Percentiles rank a stretch among this genome's conserved stretches.
These are phyloP conservation scores for Geotrypetes seraphini DNA, from an alignment of 2,797 vertebrate species.

Conservation along the genomic window DNA sequence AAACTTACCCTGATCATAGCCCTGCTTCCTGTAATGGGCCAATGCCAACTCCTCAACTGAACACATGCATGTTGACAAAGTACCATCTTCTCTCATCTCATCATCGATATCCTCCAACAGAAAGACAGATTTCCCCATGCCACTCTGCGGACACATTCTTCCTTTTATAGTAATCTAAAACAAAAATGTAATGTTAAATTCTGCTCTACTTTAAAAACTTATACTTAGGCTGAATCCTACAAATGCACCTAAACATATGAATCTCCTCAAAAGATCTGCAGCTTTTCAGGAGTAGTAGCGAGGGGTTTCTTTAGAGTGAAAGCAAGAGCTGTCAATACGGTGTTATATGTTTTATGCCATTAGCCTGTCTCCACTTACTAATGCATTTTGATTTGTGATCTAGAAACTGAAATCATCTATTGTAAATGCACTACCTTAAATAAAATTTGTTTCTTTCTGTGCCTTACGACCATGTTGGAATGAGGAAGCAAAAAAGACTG, in stretches of 20 bases:
- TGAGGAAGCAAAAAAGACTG: too few species aligned
- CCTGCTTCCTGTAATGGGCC: conserved; percentile 70
- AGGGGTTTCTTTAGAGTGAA: too few species aligned
- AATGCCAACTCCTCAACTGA: conserved; percentile 87
- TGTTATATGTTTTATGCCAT: too few species aligned
- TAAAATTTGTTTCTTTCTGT: too few species aligned
- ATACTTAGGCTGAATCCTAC: too few species aligned
- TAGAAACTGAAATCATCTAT: too few species aligned
- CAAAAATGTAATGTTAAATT: conserved; percentile 1
- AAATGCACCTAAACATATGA: neutral
- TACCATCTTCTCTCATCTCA: conserved; percentile 5
- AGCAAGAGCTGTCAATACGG: too few species aligned
- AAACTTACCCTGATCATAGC: conserved; percentile 80
- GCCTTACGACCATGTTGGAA: too few species aligned
- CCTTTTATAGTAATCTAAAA: conserved; percentile 84
- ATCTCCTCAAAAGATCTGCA: neutral
- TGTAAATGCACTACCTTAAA: too few species aligned
- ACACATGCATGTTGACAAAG: conserved; percentile 67
- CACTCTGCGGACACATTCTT: conserved; percentile 80
- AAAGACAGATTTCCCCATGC: conserved; percentile 81
- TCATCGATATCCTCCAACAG: conserved; percentile 52
- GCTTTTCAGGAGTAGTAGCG: neutral
- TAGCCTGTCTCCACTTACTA: too few species aligned
- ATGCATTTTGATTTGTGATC: too few species aligned
- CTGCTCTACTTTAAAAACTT: too few species aligned